Evolutionary conservation across 1,140 invertebrate genomes (phyloP).

Genomic region (Pentalonia nigronervosa): DNA sequence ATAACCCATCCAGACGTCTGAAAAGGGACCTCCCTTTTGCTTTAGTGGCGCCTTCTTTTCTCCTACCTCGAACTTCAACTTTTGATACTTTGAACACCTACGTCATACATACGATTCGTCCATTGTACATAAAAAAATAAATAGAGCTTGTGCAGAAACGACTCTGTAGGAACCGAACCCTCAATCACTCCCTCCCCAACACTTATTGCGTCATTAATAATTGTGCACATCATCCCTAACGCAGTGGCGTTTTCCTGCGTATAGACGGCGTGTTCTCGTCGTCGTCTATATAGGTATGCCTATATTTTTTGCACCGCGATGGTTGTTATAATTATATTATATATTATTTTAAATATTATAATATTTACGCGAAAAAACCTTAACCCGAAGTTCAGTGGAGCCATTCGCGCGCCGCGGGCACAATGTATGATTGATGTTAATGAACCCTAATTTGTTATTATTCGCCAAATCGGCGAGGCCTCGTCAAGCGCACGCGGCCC

Average conservation of each 20-base stretch:
- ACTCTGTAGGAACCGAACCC: background rate
- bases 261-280: background rate
- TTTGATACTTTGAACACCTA: background rate
- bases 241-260: background rate
- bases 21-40: background rate
- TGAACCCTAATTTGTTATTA: constrained; percentile 40
- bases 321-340: background rate
- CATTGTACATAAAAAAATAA: too few species aligned
- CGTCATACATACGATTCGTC: background rate
- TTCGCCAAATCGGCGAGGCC: background rate
- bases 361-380: background rate
- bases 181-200: too few species aligned
- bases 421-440: constrained; percentile 52
- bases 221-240: too few species aligned
- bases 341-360: background rate
- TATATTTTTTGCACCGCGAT: background rate
- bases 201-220: too few species aligned
- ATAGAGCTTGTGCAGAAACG: background rate
- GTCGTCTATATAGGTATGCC: background rate
- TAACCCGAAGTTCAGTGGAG: background rate
- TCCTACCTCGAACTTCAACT: background rate
- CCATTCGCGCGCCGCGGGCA: background rate
- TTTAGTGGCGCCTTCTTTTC: background rate
- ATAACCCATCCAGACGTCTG: background rate
- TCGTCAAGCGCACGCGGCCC: background rate